These are phyloP conservation scores for Ophion ventricosus DNA, from an alignment of 2,888 invertebrate species.

Conservation along the genomic window DNA sequence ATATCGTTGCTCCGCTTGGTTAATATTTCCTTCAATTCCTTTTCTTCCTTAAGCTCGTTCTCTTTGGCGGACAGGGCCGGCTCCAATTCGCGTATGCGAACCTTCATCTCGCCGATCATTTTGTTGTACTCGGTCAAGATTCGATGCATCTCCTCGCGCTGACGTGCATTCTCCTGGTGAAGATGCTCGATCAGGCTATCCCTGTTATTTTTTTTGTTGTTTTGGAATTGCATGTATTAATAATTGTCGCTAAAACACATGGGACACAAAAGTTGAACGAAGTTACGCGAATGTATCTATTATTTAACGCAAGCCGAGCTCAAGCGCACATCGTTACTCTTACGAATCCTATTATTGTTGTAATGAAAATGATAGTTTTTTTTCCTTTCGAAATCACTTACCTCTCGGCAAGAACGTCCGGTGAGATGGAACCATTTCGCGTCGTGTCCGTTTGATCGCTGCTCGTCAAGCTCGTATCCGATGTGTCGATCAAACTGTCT, in stretches of 20 bases:
- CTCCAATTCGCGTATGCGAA: slow-evolving; percentile 78
- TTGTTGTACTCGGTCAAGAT: slow-evolving; percentile 71
- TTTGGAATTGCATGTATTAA: background rate
- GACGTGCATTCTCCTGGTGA: slow-evolving; percentile 89
- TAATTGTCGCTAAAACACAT: background rate
- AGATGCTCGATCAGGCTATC: slow-evolving; percentile 92
- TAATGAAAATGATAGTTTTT: background rate
- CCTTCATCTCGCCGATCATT: slow-evolving; percentile 78
- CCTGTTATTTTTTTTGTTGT: slow-evolving; percentile 80
- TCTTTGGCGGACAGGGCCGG: slow-evolving; percentile 81
- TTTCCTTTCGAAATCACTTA: slow-evolving; percentile 63
- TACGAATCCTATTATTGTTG: background rate
- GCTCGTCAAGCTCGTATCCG: slow-evolving; percentile 85
- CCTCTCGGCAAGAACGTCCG: slow-evolving; percentile 84
- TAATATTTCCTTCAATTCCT: slow-evolving; percentile 85
- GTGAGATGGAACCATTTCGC: slow-evolving; percentile 84
- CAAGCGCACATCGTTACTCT: no score
- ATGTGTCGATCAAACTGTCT: slow-evolving; percentile 88
- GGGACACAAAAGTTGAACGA: no score
- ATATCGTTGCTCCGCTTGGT: slow-evolving; percentile 83
- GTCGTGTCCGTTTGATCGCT: slow-evolving; percentile 79
- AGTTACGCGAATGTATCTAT: no score
- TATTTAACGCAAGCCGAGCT: no score
- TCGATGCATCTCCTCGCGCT: slow-evolving; percentile 85
- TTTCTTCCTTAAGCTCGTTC: slow-evolving; percentile 86